Conservation (phyloP, 1,140 invertebrate species). For the Danaus plexippus region DNA sequence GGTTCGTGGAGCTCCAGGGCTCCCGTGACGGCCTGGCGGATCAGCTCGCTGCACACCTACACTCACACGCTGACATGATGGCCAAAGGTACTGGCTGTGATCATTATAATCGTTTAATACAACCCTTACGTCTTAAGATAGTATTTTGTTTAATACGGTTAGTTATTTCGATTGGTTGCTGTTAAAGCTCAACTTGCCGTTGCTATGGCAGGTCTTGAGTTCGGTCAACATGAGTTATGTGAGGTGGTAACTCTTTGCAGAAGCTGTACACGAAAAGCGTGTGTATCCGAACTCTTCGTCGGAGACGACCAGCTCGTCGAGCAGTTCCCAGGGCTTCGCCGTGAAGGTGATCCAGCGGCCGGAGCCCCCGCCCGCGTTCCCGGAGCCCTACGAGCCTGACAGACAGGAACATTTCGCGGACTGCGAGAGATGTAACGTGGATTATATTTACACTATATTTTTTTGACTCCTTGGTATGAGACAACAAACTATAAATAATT, state of each 20-base stretch:
- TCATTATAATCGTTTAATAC: background rate
- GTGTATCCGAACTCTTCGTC: slow-evolving; percentile 43
- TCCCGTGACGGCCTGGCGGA: slow-evolving; percentile 86
- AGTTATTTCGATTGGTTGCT: background rate
- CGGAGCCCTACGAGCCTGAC: slow-evolving; percentile 38
- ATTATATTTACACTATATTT: background rate
- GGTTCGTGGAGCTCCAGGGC: slow-evolving; percentile 90
- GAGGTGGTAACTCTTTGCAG: slow-evolving; percentile 12
- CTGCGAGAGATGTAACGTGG: slow-evolving; percentile 47
- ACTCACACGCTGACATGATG: slow-evolving; percentile 83
- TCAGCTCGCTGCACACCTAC: slow-evolving; percentile 86
- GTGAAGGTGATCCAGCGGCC: slow-evolving; percentile 44
- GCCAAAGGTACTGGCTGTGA: slow-evolving; percentile 67
- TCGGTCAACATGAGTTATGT: slow-evolving; percentile 18
- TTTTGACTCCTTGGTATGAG: too few relatives aligned
- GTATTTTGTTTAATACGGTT: too few relatives aligned
- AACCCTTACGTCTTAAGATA: slow-evolving; percentile 1
- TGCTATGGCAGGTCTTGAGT: background rate
- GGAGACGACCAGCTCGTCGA: slow-evolving; percentile 50
- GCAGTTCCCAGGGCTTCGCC: slow-evolving; percentile 45
- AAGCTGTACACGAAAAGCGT: slow-evolving; percentile 28
- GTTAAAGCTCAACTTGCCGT: too few relatives aligned
- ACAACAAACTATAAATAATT: too few relatives aligned
- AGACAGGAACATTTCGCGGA: slow-evolving; percentile 38
- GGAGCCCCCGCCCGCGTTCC: slow-evolving; percentile 33